phyloP scores from a whole-genome alignment of 2,113 vertebrate genomes.

The Elanus axillaris region DNA sequence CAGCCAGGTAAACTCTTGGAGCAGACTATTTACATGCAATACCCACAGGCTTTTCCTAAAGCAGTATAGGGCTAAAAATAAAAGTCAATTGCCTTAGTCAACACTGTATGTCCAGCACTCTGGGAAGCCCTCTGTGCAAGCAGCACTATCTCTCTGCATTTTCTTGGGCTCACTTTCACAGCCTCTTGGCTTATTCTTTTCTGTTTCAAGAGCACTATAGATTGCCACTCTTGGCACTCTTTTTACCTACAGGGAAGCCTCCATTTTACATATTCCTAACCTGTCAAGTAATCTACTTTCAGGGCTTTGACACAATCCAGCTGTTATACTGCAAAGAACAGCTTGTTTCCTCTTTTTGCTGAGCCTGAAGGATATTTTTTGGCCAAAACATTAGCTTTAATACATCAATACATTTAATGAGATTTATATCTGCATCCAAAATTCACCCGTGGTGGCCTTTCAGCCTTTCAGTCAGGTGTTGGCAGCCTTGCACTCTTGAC shows the following conservation, averaged over 20 bases:
- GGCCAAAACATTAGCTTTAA: constrained; percentile 32
- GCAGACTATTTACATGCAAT: neutral
- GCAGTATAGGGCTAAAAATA: neutral
- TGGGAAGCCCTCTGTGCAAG: neutral
- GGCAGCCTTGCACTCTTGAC: neutral
- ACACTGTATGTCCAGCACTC: neutral
- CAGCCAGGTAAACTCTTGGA: neutral
- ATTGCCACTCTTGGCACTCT: neutral
- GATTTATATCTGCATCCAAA: constrained; percentile 51
- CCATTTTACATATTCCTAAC: neutral
- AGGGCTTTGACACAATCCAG: constrained; percentile 19
- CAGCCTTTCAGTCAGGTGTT: constrained; percentile 21
- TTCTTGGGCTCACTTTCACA: neutral
- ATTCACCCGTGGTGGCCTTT: neutral
- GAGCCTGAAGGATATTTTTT: constrained; percentile 21
- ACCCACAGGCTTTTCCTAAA: neutral
- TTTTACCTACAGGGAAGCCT: neutral
- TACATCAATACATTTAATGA: constrained; percentile 49
- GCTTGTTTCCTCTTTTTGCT: constrained; percentile 32
- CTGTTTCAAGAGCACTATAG: neutral
- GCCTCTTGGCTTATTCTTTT: neutral
- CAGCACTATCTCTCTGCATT: neutral
- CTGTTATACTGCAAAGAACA: constrained; percentile 22
- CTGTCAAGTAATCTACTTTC: constrained; percentile 10
- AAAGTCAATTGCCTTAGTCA: neutral